Percentiles rank a stretch among this genome's conserved stretches.
These are phyloP conservation scores for Lithodes maja DNA, from an alignment of 2,888 invertebrate genomes.

Conservation along the genomic window DNA sequence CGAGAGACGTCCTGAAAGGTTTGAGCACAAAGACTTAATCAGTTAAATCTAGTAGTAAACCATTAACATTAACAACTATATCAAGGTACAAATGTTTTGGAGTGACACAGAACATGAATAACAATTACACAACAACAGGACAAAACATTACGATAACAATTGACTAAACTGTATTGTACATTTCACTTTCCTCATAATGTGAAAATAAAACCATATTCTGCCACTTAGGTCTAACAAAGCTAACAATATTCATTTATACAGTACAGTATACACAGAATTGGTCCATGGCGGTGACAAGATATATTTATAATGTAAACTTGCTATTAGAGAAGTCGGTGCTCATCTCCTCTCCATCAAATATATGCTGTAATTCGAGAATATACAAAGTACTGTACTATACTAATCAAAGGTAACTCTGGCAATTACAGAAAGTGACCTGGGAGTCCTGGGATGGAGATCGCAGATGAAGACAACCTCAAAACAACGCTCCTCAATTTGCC, in stretches of 20 bases:
- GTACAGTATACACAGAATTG: too few species aligned
- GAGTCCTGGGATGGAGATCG: too few species aligned
- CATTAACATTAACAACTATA: background rate
- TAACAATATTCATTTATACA: background rate
- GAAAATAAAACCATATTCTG: conserved; percentile 38
- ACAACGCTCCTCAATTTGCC: too few species aligned
- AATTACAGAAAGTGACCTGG: background rate
- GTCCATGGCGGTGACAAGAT: too few species aligned
- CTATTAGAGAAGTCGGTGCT: too few species aligned
- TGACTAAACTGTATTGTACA: background rate
- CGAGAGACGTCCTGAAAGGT: background rate
- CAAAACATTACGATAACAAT: background rate
- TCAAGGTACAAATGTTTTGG: background rate
- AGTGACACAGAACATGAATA: background rate
- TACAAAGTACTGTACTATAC: too few species aligned
- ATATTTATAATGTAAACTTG: too few species aligned
- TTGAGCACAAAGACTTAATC: conserved; percentile 9
- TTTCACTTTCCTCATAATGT: conserved; percentile 10
- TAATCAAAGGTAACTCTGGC: background rate
- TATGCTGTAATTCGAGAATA: too few species aligned
- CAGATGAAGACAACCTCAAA: too few species aligned
- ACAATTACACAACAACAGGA: background rate
- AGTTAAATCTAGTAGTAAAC: background rate
- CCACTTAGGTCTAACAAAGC: conserved; percentile 20
- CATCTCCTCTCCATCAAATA: too few species aligned